Conservation (phyloP, 2,113 vertebrate species). For the Glareola pratincola region DNA sequence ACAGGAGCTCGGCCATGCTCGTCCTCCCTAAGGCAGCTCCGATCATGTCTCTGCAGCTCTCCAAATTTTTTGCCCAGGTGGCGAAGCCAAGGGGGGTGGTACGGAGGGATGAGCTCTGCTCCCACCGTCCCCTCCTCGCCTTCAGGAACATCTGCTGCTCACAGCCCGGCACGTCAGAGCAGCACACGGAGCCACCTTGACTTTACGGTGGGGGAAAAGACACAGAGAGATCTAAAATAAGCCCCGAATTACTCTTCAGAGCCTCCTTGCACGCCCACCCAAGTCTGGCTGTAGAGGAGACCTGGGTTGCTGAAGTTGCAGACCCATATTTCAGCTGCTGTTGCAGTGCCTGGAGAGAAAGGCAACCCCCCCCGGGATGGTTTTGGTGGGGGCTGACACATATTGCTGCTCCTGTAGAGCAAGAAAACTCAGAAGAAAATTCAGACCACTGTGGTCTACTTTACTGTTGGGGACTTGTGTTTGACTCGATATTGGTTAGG, state of each 20-base stretch:
- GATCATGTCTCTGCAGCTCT: conserved; percentile 27
- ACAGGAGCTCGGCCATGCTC: background rate
- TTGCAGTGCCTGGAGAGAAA: background rate
- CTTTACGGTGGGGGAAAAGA: background rate
- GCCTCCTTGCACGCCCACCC: background rate
- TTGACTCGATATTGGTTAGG: background rate
- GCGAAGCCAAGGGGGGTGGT: background rate
- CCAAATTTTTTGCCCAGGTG: conserved; percentile 15
- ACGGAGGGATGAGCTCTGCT: background rate
- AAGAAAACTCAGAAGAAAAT: background rate
- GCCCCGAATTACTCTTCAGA: background rate
- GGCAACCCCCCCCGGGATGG: fast-evolving
- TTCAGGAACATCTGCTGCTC: background rate
- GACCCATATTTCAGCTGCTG: background rate
- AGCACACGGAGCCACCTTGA: fast-evolving
- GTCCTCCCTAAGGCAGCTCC: background rate
- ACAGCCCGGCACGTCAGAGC: background rate
- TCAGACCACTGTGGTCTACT: background rate
- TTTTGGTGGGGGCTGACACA: background rate
- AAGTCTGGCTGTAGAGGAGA: background rate
- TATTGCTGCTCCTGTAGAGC: background rate
- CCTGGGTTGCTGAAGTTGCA: background rate
- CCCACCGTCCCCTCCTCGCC: background rate
- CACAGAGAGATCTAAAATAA: background rate
- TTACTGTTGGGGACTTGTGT: background rate